Evolutionary conservation across 2,113 vertebrate genomes (phyloP), one percentile per base, ranked within the genome.

Genomic region (Xenopus borealis): DNA sequence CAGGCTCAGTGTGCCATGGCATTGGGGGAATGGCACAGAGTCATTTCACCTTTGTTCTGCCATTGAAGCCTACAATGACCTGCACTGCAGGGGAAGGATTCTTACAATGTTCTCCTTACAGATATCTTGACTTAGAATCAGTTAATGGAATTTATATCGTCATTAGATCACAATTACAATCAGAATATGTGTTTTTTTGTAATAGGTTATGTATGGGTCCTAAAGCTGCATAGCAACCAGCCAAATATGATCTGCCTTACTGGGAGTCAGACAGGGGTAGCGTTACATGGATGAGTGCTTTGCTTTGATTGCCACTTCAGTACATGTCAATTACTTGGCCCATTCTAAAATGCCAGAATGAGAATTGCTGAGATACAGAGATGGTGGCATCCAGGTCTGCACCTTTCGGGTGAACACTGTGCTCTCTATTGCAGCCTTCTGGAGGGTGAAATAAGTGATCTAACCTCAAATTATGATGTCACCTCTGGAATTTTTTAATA

Each of bases 401-500:
- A 77, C 74, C 74, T 77, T 77, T 27, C 23, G 74, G 74, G 74
- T 62, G 50, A 77, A 77, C 74, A 77, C 66, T 64, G 74, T 57
- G 46, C 74, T 77, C 74, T 77, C 74, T 77, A 77, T 77, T 70
- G 74, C 67, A 64, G 74, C 74, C 62, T 70, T 59, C 74, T 77
- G 74, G 67, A 77, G 74, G 74, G 74, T 77, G 74, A 77, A 69
- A 77, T 77, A 70, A 57, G 67, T 50, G 58, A 53, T 53, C 74
- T 77, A 77, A 77, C 74, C 74, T 77, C 74, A 76, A 70, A 70
- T 76, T 69, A 76, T 76, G 74, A 77, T 77, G 66, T 77, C 74
- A 77, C 61, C 74, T 69, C 66, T 77, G 74, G 74, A 77, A 77
- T 77, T 77, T 77, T 77, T 77, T 77, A 77, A 77, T 77, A 77